phyloP scores from a whole-genome alignment of 1,140 invertebrate genomes.

The Listronotus oregonensis region DNA sequence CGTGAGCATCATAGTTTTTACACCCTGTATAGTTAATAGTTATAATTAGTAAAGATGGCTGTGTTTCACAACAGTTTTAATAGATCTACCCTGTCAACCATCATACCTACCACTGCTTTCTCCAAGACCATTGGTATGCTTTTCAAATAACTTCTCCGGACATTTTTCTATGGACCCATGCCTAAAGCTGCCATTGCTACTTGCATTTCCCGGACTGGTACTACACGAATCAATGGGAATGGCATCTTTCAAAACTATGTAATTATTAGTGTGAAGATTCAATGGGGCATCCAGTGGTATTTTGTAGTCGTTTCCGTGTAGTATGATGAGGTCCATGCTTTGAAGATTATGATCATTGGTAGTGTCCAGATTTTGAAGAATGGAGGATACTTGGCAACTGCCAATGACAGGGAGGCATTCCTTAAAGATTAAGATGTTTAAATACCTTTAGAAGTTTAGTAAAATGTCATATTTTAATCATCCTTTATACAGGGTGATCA shows the following conservation, averaged over 20 bases:
- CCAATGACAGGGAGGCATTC: slow-evolving; percentile 50
- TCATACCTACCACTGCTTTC: neutral
- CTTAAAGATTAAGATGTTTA: too few relatives aligned
- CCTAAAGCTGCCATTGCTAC: neutral
- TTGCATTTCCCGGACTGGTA: slow-evolving; percentile 10
- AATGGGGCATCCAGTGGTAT: slow-evolving; percentile 33
- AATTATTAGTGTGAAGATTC: slow-evolving; percentile 35
- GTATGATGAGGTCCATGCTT: slow-evolving; percentile 45
- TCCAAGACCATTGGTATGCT: neutral
- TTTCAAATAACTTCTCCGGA: slow-evolving; percentile 6
- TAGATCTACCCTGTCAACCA: too few relatives aligned
- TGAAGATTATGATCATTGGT: slow-evolving; percentile 29
- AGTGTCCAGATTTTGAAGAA: slow-evolving; percentile 48
- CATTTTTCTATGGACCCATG: neutral
- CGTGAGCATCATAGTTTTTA: too few relatives aligned
- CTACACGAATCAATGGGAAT: neutral
- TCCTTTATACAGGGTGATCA: too few relatives aligned
- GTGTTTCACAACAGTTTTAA: too few relatives aligned
- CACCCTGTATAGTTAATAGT: too few relatives aligned
- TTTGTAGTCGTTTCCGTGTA: slow-evolving; percentile 44
- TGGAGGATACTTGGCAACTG: slow-evolving; percentile 50
- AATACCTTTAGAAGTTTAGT: too few relatives aligned
- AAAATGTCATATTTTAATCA: too few relatives aligned
- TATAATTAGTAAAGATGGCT: too few relatives aligned
- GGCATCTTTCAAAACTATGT: slow-evolving; percentile 44